These are phyloP conservation scores for Hemiprocne comata DNA, from an alignment of 2,113 vertebrate genomes.

Conservation along the genomic window DNA sequence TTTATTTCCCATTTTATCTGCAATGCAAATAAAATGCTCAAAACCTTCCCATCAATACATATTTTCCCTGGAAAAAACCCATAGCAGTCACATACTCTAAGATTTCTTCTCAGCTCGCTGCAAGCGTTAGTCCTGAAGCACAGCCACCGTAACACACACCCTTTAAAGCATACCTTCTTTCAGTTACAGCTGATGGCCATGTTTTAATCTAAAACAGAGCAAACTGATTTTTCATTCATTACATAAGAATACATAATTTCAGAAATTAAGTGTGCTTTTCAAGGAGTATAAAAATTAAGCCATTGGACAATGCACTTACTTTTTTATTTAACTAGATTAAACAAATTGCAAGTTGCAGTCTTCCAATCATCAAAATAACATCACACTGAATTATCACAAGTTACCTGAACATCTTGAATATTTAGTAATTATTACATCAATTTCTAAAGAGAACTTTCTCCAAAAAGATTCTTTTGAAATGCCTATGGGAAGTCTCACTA, in stretches of 20 bases:
- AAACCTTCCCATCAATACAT: neutral
- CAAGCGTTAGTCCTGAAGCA: neutral
- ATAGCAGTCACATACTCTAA: neutral
- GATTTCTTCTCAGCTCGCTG: neutral
- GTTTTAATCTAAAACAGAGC: neutral
- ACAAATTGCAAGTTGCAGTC: neutral
- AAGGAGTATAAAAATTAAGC: neutral
- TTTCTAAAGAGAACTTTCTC: neutral
- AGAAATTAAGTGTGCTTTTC: neutral
- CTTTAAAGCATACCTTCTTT: neutral
- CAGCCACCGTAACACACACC: neutral
- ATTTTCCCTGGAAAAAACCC: neutral
- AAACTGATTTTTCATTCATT: neutral
- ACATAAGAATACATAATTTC: neutral
- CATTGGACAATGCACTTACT: neutral
- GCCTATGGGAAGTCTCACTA: neutral
- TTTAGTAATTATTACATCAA: neutral
- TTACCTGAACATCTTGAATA: neutral
- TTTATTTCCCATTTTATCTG: neutral
- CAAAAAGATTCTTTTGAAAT: neutral
- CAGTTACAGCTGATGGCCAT: neutral
- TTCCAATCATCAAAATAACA: neutral
- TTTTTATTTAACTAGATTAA: neutral
- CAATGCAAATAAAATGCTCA: neutral
- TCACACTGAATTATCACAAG: neutral